Base-by-base conservation (phyloP, 2,113 vertebrate genomes). In the Herpetotheres cachinnans region DNA sequence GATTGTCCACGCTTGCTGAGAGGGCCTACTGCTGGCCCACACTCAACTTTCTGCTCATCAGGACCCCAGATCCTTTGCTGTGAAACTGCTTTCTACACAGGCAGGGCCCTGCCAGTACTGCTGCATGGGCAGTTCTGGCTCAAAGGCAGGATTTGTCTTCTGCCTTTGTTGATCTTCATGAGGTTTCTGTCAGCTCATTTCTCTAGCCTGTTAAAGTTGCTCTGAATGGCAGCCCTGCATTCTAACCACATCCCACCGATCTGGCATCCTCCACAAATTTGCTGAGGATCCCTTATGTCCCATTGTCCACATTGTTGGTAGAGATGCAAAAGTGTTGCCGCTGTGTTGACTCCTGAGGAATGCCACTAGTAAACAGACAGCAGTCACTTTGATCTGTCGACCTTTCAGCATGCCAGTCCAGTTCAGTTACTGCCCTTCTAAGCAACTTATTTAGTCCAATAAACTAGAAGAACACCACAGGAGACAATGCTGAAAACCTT, bases 341-440 rank as follows among this genome's bases (percentile, higher is more conserved):
- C 58, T n/a, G 11, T 61, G 15, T 11, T 55, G 17, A 55, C 13
- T 77, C 32, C 42, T 50, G 58, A 63, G 40, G 29, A 89, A 59
- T 58, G 18, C 6, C 40, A 26, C 42, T 67, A 63, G 26, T 63
- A 79, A 76, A 59, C 16, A 55, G 32, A 22, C 13, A 47, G 4
- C 3, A 16, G n/a, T 58, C 52, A 50, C 49, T 90, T 71, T 50
- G 52, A 38, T 36, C 27, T 36, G 32, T 29, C 0, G 0, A 36
- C 22, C 22, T 86, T 47, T n/a, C n/a, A 72, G 32, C 30, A 26
- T 52, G 36, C 10, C 32, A 83, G 52, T 59, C 22, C 30, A 32
- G 32, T 82, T 54, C 19, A 44, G 40, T 78, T 80, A n/a, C 16
- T 40, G 66, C 65, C 26, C 24, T 77, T 77, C 29, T 40, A 76